Evolutionary conservation across 2,888 invertebrate species (phyloP).

Genomic region (Shargacucullia verbasci): DNA sequence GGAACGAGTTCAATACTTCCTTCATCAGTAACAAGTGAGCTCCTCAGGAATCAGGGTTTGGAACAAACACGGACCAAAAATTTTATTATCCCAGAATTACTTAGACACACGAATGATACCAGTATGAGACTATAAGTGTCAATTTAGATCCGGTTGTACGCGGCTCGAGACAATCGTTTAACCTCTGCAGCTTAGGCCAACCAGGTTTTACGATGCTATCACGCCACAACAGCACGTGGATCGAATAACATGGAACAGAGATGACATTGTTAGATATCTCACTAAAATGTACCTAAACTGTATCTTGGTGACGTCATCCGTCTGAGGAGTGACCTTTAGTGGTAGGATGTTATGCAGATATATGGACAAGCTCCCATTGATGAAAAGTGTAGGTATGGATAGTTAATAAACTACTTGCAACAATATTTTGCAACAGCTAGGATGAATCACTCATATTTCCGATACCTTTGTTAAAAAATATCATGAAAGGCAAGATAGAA

Average conservation of each 20-base stretch:
- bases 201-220: conserved; percentile 42
- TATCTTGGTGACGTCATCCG: conserved; percentile 21
- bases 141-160: neutral
- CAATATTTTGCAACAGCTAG: too few species aligned
- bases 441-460: neutral
- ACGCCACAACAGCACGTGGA: conserved; percentile 23
- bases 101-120: too few species aligned
- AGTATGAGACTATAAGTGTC: neutral
- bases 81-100: too few species aligned
- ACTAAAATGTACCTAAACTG: conserved; percentile 39
- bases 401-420: too few species aligned
- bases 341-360: conserved; percentile 19
- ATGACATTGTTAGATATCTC: conserved; percentile 47
- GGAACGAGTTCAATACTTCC: too few species aligned
- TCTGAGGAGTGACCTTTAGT: conserved; percentile 27
- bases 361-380: conserved; percentile 14
- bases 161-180: too few species aligned
- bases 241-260: conserved; percentile 36
- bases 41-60: too few species aligned
- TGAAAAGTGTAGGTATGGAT: too few species aligned
- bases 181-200: conserved; percentile 13
- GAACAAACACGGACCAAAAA: too few species aligned
- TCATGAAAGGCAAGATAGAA: too few species aligned
- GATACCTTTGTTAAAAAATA: too few species aligned
- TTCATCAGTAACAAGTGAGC: too few species aligned